These are phyloP conservation scores for Vireo griseus DNA, from an alignment of 2,797 vertebrate species.

Conservation along the genomic window DNA sequence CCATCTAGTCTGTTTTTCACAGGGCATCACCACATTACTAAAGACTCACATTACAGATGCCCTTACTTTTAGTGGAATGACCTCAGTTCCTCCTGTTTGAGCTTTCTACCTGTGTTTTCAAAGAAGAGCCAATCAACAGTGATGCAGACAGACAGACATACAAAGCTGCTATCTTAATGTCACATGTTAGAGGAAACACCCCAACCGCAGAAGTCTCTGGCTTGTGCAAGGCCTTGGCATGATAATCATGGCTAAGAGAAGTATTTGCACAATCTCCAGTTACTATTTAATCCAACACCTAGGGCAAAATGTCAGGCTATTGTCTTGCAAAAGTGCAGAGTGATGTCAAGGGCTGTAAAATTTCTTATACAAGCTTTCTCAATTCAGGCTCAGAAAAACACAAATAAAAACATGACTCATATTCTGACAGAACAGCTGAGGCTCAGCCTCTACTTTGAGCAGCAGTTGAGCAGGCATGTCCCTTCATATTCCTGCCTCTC, in stretches of 20 bases:
- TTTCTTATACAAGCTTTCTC: background rate
- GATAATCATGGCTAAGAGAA: background rate
- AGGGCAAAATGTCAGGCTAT: background rate
- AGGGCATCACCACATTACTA: background rate
- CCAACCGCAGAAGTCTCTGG: background rate
- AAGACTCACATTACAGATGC: background rate
- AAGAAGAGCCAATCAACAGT: background rate
- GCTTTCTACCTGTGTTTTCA: background rate
- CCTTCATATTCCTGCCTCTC: background rate
- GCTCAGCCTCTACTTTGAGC: background rate
- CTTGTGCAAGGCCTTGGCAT: background rate
- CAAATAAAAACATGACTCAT: background rate
- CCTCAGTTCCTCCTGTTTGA: background rate
- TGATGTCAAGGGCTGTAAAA: background rate
- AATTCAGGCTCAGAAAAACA: background rate
- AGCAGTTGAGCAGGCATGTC: background rate
- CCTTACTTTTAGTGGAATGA: background rate
- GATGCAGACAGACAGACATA: background rate
- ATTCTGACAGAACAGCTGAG: background rate
- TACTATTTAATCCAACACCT: constrained; percentile 23
- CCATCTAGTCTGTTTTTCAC: too few relatives aligned
- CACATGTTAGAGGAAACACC: background rate
- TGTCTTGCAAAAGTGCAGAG: constrained; percentile 16
- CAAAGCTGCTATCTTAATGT: background rate
- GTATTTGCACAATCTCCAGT: constrained; percentile 8